These are phyloP conservation scores for Python bivittatus DNA, from an alignment of 2,113 vertebrate species.

Conservation along the genomic window DNA sequence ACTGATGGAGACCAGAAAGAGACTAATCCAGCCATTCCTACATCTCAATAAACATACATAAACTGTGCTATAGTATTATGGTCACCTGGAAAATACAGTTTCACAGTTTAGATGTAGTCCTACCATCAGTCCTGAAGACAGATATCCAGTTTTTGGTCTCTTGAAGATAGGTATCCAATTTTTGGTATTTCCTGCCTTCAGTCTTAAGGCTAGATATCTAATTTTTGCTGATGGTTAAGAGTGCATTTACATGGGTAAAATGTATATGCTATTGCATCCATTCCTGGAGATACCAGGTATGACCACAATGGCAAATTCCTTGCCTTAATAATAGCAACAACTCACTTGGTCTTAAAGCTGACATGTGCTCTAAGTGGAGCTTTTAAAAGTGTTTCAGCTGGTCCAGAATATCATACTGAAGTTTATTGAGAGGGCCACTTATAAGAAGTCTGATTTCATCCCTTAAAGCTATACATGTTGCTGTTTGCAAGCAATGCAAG, in stretches of 20 bases:
- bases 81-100: background rate
- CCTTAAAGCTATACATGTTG: background rate
- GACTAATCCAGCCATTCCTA: background rate
- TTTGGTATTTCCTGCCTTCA: background rate
- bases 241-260: background rate
- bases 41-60: background rate
- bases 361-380: background rate
- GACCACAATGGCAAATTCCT: background rate
- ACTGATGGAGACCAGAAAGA: background rate
- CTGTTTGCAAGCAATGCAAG: background rate
- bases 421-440: background rate
- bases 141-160: background rate
- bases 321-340: background rate
- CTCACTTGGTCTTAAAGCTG: background rate
- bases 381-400: background rate
- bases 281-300: background rate
- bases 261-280: background rate
- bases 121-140: background rate
- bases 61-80: background rate
- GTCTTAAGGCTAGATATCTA: background rate
- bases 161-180: too few species aligned
- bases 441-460: background rate
- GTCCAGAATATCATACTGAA: background rate
- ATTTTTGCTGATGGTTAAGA: background rate
- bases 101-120: background rate